phyloP scores from a whole-genome alignment of 64 coral and sea anemone species.

The Catalaphyllia jardinei region DNA sequence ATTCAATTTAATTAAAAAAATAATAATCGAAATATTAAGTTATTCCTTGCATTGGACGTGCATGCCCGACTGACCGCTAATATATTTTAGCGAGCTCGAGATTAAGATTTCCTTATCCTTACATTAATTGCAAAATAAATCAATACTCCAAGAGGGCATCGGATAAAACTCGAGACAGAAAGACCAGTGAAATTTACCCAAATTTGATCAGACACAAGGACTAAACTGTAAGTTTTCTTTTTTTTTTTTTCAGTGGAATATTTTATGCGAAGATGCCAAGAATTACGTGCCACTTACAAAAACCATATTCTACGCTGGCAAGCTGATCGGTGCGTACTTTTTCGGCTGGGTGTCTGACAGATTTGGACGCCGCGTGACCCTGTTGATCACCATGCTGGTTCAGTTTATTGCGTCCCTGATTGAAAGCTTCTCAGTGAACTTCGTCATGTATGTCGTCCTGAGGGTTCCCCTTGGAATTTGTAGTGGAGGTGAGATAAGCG shows the following conservation, averaged over 20 bases:
- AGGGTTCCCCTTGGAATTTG: slow-evolving; percentile 78
- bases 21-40: too few species aligned
- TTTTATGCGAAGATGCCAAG: slow-evolving; percentile 85
- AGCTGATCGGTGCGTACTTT: slow-evolving; percentile 91
- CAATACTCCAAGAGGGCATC: too few species aligned
- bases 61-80: too few species aligned
- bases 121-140: too few species aligned
- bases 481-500: slow-evolving; percentile 62
- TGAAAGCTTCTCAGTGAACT: slow-evolving; percentile 75
- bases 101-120: too few species aligned
- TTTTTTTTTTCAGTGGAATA: slow-evolving; percentile 70
- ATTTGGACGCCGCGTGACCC: slow-evolving; percentile 74
- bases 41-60: too few species aligned
- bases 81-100: too few species aligned
- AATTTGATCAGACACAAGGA: too few species aligned
- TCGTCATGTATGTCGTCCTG: slow-evolving; percentile 71
- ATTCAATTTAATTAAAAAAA: too few species aligned
- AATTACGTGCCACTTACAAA: slow-evolving; percentile 91
- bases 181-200: too few species aligned
- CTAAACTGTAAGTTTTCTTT: neutral
- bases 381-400: slow-evolving; percentile 82
- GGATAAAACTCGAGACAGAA: too few species aligned
- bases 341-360: slow-evolving; percentile 97
- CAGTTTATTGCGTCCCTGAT: slow-evolving; percentile 80
- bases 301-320: slow-evolving; percentile 96